These are phyloP conservation scores for Gastracanthus pulcherrimus DNA, from an alignment of 2,888 invertebrate species.

Conservation along the genomic window DNA sequence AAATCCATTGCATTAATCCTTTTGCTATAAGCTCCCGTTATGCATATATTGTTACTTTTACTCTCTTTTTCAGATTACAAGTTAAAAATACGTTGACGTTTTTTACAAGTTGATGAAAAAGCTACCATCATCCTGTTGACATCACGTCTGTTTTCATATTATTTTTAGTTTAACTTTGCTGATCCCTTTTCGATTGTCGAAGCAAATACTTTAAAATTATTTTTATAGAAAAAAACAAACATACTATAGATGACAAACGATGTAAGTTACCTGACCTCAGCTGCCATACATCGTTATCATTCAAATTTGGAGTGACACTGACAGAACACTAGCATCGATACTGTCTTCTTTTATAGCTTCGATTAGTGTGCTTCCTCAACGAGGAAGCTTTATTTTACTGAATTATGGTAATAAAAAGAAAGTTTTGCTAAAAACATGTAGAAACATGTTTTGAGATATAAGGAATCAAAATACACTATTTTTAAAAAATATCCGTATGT, in stretches of 20 bases:
- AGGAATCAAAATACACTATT: too few species aligned
- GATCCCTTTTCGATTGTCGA: neutral
- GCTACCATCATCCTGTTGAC: neutral
- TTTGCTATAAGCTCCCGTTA: neutral
- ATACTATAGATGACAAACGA: conserved; percentile 30
- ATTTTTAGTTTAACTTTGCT: conserved; percentile 15
- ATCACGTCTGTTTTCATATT: neutral
- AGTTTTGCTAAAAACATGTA: too few species aligned
- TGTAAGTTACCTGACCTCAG: conserved; percentile 17
- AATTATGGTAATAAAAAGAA: too few species aligned
- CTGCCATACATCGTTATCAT: neutral
- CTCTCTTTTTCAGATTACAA: neutral
- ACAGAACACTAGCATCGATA: conserved; percentile 15
- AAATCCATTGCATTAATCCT: neutral
- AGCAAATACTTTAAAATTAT: neutral
- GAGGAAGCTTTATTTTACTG: too few species aligned
- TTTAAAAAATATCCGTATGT: too few species aligned
- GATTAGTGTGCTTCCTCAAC: too few species aligned
- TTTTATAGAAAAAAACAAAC: neutral
- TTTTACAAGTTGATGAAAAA: neutral
- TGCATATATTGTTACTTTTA: neutral
- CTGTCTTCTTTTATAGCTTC: neutral
- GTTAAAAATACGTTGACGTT: neutral
- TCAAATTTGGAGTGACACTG: conserved; percentile 13
- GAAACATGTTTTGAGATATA: too few species aligned